phyloP scores from a whole-genome alignment of 2,888 invertebrate genomes.

The Drosophila hamatofila region DNA sequence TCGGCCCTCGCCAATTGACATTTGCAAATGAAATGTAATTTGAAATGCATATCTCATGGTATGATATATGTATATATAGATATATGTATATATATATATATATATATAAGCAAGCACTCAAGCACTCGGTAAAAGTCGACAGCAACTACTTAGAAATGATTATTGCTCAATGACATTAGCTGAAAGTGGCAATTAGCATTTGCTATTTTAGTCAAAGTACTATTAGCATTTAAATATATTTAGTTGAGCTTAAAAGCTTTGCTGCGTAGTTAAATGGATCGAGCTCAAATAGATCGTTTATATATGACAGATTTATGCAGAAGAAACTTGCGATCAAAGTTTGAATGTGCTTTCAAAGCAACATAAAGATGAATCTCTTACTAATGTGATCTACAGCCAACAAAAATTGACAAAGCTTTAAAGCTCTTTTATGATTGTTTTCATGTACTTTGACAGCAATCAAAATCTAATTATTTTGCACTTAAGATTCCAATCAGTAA shows the following conservation, averaged over 20 bases:
- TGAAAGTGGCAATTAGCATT: slow-evolving; percentile 26
- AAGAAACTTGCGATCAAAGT: not conserved
- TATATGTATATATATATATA: not conserved
- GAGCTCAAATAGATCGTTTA: not conserved
- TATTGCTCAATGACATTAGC: slow-evolving; percentile 32
- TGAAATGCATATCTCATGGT: slow-evolving; percentile 46
- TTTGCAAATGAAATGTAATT: slow-evolving; percentile 61
- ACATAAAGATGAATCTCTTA: no score
- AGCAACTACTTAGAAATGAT: slow-evolving; percentile 28
- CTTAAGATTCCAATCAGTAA: not conserved
- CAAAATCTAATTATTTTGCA: not conserved
- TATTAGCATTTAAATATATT: not conserved
- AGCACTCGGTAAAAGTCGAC: slow-evolving; percentile 19
- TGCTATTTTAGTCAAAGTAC: not conserved
- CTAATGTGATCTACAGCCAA: no score
- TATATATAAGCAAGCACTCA: not conserved
- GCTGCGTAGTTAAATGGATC: not conserved
- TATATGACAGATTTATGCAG: not conserved
- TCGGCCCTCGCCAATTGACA: slow-evolving; percentile 56
- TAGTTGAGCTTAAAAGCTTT: not conserved
- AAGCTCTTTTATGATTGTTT: no score
- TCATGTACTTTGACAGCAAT: not conserved
- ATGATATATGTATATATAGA: not conserved
- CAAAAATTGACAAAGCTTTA: no score
- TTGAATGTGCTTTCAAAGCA: no score